Evolutionary conservation across 2,797 vertebrate genomes (phyloP).

Genomic region (Premnoplex brunnescens): DNA sequence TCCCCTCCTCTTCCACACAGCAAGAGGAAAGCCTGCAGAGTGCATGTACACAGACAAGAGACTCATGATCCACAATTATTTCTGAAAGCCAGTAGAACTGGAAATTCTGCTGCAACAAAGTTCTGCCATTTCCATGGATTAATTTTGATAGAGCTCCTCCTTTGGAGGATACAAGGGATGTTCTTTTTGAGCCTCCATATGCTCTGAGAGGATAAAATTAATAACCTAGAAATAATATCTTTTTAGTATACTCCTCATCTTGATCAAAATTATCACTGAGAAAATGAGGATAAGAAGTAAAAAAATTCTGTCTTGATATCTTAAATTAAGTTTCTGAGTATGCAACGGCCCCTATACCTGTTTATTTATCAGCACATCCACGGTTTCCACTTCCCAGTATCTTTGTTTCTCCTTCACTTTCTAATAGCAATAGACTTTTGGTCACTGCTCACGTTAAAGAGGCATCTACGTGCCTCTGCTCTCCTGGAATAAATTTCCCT

Average conservation of each 20-base stretch:
- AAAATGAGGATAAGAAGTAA: background rate
- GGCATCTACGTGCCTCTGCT: background rate
- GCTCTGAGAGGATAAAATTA: background rate
- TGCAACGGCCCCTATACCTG: fast-evolving
- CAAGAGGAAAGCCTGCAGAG: background rate
- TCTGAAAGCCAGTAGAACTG: background rate
- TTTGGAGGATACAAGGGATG: background rate
- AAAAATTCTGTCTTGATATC: background rate
- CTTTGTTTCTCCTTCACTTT: background rate
- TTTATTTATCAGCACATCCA: background rate
- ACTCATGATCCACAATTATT: background rate
- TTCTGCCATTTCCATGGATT: background rate
- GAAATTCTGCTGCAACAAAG: background rate
- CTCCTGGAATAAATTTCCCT: background rate
- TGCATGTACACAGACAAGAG: background rate
- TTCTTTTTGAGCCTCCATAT: background rate
- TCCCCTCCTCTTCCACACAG: background rate
- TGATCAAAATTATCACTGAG: background rate
- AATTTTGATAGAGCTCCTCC: background rate
- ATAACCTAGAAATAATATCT: background rate
- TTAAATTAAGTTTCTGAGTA: background rate
- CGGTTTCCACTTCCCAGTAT: background rate
- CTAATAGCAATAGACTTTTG: background rate
- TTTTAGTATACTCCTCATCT: background rate
- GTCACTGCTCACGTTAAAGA: background rate